phyloP scores from a whole-genome alignment of 2,797 vertebrate genomes.

The Xyrichtys novacula region DNA sequence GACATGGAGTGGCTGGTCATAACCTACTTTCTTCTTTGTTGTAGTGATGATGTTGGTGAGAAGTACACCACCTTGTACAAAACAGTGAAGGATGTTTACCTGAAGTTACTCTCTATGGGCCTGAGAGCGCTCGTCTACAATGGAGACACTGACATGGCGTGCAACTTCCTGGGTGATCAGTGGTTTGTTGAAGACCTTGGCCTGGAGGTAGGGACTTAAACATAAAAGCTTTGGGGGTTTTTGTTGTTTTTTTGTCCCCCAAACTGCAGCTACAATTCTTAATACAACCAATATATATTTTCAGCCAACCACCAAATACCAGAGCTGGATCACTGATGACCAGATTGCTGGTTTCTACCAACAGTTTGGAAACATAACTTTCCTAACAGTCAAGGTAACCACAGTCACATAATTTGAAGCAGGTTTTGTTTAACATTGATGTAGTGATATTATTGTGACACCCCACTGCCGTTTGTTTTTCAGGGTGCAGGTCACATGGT shows the following conservation, averaged over 20 bases:
- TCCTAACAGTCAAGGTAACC: constrained; percentile 85
- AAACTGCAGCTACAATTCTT: background rate
- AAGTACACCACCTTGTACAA: constrained; percentile 71
- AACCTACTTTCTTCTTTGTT: background rate
- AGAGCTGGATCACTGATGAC: constrained; percentile 73
- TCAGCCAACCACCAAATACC: constrained; percentile 77
- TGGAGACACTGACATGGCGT: constrained; percentile 88
- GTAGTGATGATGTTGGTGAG: constrained; percentile 69
- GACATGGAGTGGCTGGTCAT: background rate
- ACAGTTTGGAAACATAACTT: constrained; percentile 83
- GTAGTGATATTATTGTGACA: background rate
- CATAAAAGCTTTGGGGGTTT: background rate
- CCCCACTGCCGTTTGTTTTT: constrained; percentile 22
- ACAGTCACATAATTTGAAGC: background rate
- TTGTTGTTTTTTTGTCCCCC: too few species aligned
- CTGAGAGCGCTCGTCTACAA: constrained; percentile 84
- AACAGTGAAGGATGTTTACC: constrained; percentile 78
- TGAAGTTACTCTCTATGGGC: constrained; percentile 81
- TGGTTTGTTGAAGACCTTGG: constrained; percentile 87
- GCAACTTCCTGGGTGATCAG: constrained; percentile 87
- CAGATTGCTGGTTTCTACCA: constrained; percentile 87
- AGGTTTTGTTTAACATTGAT: background rate
- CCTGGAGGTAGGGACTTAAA: constrained; percentile 65
- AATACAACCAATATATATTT: constrained; percentile 5
- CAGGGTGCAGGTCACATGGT: constrained; percentile 89